Percentiles rank a stretch among this genome's conserved stretches.
phyloP scores from a whole-genome alignment of 92 coral and sea anemone species.

The Phenganax marumi region DNA sequence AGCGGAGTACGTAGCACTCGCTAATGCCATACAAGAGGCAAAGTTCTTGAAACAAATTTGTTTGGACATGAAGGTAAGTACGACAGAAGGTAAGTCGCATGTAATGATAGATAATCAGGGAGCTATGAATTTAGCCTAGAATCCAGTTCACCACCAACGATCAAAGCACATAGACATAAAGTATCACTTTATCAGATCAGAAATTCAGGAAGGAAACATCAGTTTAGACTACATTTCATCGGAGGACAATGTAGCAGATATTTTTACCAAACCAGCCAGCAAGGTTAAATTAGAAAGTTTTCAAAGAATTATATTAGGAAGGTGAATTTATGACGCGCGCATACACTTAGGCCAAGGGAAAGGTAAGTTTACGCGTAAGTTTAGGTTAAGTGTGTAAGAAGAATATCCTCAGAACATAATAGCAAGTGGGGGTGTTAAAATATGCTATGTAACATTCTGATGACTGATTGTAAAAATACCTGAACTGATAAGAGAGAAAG shows the following conservation, averaged over 20 bases:
- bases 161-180: no score
- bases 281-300: no score
- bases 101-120: conserved; percentile 34
- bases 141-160: conserved; percentile 17
- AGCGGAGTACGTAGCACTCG: conserved; percentile 3
- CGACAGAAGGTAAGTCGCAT: neutral
- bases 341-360: no score
- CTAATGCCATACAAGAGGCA: neutral
- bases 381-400: no score
- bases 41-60: neutral
- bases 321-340: no score
- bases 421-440: conserved; percentile 8
- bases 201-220: neutral
- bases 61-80: neutral
- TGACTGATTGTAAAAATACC: no score
- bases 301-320: no score
- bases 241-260: conserved; percentile 40
- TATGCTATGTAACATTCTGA: neutral
- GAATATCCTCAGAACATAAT: no score
- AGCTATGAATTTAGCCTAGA: conserved; percentile 11
- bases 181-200: no score
- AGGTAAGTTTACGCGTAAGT: no score
- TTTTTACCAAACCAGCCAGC: no score
- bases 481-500: no score
- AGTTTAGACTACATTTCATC: neutral